Conservation (phyloP, 2,888 invertebrate species). For the Ochropleura plecta region DNA sequence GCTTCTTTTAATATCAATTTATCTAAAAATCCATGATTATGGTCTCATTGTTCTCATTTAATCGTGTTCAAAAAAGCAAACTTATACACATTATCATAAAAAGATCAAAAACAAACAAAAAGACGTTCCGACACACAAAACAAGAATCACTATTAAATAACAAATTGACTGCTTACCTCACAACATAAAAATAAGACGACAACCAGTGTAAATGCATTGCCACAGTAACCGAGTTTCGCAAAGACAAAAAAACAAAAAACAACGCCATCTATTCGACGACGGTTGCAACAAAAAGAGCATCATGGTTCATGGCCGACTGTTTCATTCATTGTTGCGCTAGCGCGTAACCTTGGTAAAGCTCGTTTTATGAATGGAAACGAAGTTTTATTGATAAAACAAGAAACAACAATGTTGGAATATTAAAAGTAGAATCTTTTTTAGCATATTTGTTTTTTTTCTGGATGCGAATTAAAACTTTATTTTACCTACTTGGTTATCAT, state of each 20-base stretch:
- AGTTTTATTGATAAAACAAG: slow-evolving; percentile 39
- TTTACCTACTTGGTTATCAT: not conserved
- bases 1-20: too few species aligned
- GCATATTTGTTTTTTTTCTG: too few species aligned
- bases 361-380: slow-evolving; percentile 51
- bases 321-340: slow-evolving; percentile 30
- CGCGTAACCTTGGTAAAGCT: slow-evolving; percentile 76
- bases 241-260: slow-evolving; percentile 67
- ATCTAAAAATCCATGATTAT: too few species aligned
- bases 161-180: slow-evolving; percentile 38
- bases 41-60: too few species aligned
- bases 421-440: not conserved
- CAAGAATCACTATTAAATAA: slow-evolving; percentile 49
- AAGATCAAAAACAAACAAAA: slow-evolving; percentile 3
- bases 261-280: slow-evolving; percentile 76
- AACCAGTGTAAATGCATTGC: slow-evolving; percentile 22
- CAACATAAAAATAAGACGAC: slow-evolving; percentile 47
- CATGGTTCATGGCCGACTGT: slow-evolving; percentile 42
- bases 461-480: not conserved
- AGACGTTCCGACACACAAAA: slow-evolving; percentile 47
- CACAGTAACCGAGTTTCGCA: slow-evolving; percentile 47
- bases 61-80: not conserved
- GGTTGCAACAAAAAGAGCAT: slow-evolving; percentile 72
- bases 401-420: not conserved
- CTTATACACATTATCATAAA: not conserved